Percentiles rank a stretch among this genome's conserved stretches.
These are phyloP conservation scores for Bicyclus anynana DNA, from an alignment of 1,140 invertebrate species.

Conservation along the genomic window DNA sequence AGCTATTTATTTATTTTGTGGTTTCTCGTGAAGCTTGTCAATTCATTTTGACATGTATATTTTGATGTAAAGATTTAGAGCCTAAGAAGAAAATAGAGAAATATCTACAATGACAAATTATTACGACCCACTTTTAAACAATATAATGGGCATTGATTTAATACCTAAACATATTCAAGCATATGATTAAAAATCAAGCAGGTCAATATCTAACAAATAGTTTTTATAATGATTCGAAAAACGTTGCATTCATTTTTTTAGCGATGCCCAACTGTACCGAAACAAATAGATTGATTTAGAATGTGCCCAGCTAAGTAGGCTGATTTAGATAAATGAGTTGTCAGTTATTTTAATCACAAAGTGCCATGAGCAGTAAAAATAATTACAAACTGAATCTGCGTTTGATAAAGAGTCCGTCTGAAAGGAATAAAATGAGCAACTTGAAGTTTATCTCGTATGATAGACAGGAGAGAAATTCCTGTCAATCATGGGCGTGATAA, in stretches of 20 bases:
- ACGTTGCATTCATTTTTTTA: constrained; percentile 7
- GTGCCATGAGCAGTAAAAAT: constrained; percentile 21
- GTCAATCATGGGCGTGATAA: constrained; percentile 16
- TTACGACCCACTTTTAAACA: neutral
- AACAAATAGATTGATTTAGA: constrained; percentile 20
- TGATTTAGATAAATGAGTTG: constrained; percentile 23
- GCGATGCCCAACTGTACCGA: neutral
- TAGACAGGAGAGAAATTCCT: constrained; percentile 15
- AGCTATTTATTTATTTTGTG: too few relatives aligned
- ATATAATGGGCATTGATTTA: constrained; percentile 7
- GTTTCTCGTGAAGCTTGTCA: too few relatives aligned
- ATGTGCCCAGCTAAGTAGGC: constrained; percentile 14
- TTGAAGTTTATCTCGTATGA: constrained; percentile 16
- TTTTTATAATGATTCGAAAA: constrained; percentile 3
- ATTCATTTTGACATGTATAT: too few relatives aligned
- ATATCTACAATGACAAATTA: constrained; percentile 5
- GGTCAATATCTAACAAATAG: neutral
- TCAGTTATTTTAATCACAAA: constrained; percentile 16
- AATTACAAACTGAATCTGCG: constrained; percentile 17
- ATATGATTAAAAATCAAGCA: constrained; percentile 5
- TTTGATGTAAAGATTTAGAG: too few relatives aligned
- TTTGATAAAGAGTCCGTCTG: constrained; percentile 9
- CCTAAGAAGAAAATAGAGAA: too few relatives aligned
- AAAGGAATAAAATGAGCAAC: constrained; percentile 13
- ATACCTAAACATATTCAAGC: constrained; percentile 9